phyloP scores from a whole-genome alignment of 53 echinoderm and acorn worm species.

The Pentamera pediparva region DNA sequence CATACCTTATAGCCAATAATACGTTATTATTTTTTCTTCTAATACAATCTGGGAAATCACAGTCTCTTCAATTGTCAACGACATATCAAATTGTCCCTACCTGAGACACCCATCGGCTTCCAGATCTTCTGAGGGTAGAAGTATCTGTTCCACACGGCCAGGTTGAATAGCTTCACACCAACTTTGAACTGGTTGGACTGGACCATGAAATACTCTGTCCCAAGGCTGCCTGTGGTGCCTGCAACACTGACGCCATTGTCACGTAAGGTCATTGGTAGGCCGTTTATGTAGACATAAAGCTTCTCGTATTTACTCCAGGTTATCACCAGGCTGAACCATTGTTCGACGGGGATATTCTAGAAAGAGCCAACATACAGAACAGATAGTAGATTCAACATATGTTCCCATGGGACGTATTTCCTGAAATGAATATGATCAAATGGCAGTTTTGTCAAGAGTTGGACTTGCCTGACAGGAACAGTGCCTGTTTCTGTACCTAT shows the following conservation, averaged over 20 bases:
- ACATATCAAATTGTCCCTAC: constrained; percentile 15
- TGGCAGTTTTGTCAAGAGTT: no score
- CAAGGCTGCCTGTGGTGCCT: background rate
- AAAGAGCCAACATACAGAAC: background rate
- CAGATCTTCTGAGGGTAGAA: constrained; percentile 39
- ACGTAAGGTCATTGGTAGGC: constrained; percentile 6
- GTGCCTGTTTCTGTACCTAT: no score
- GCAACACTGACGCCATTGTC: constrained; percentile 15
- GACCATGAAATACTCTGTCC: constrained; percentile 13
- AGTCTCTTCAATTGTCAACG: constrained; percentile 5
- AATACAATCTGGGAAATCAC: constrained; percentile 38
- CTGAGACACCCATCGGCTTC: constrained; percentile 59
- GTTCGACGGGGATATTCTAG: constrained; percentile 37
- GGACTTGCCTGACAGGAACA: no score
- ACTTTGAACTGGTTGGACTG: constrained; percentile 14
- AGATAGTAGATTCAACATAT: background rate
- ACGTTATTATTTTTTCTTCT: no score
- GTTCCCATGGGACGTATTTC: no score
- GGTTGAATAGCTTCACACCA: constrained; percentile 37
- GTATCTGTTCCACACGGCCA: constrained; percentile 73
- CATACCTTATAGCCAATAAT: no score
- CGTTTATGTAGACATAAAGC: constrained; percentile 65
- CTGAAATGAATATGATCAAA: no score
- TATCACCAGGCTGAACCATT: constrained; percentile 66
- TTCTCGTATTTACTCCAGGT: constrained; percentile 61